Percentiles rank a stretch among this genome's conserved stretches.
These are phyloP conservation scores for Athene cunicularia DNA, from an alignment of 2,113 vertebrate genomes.

Conservation along the genomic window DNA sequence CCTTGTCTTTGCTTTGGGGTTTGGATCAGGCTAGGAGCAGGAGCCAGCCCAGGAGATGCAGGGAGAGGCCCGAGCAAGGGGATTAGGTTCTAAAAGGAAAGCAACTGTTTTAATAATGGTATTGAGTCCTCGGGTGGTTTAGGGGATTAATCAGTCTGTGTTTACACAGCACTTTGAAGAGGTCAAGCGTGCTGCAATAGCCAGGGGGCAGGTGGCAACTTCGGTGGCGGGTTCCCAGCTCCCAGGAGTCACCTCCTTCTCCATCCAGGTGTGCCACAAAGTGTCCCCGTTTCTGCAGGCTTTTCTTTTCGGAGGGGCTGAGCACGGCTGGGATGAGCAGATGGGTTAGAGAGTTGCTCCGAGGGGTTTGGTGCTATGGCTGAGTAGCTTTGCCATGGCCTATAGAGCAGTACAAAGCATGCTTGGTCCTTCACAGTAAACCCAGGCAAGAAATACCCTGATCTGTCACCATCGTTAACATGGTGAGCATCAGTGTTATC, in stretches of 20 bases:
- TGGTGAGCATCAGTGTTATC: background rate
- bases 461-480: fast-evolving
- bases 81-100: constrained; percentile 68
- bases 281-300: background rate
- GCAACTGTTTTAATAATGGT: constrained; percentile 58
- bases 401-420: background rate
- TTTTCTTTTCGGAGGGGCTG: background rate
- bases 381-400: background rate
- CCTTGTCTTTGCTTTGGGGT: background rate
- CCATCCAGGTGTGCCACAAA: fast-evolving
- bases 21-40: background rate
- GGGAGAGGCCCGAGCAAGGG: background rate
- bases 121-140: constrained; percentile 41
- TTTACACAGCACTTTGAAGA: constrained; percentile 38
- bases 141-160: constrained; percentile 28
- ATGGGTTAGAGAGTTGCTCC: fast-evolving
- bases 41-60: fast-evolving
- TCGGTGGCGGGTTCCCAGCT: background rate
- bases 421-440: background rate
- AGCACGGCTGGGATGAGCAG: background rate
- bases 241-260: background rate
- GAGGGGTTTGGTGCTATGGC: background rate
- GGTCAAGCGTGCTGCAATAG: background rate
- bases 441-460: background rate
- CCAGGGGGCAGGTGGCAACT: background rate